Percentiles rank a stretch among this genome's conserved stretches.
phyloP scores from a whole-genome alignment of 2,888 invertebrate species.

The Phorcus lineatus region DNA sequence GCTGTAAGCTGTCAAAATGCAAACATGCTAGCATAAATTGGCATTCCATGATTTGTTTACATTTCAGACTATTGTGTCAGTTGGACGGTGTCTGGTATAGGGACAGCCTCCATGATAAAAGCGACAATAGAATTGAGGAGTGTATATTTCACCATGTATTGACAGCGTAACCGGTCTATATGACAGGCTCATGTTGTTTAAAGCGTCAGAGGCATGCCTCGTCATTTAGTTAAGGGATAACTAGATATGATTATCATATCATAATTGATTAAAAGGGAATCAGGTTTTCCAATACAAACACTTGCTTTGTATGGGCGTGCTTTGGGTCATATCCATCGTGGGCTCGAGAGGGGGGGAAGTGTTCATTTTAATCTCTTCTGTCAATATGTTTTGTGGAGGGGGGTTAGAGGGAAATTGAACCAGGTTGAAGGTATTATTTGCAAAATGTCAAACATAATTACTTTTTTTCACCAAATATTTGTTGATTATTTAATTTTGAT shows the following conservation, averaged over 20 bases:
- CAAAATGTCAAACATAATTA: too few species aligned
- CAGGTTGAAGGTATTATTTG: too few species aligned
- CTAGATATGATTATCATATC: conserved; percentile 25
- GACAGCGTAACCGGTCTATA: background rate
- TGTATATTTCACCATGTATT: conserved; percentile 12
- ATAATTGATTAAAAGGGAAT: conserved; percentile 26
- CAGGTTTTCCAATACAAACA: conserved; percentile 21
- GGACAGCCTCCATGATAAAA: background rate
- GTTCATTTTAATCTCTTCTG: conserved; percentile 11
- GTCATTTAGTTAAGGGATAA: conserved; percentile 17
- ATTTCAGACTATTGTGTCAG: conserved; percentile 7
- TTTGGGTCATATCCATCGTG: conserved; percentile 15
- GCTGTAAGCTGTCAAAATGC: conserved; percentile 21
- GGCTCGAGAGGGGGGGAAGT: background rate
- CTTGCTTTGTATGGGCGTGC: conserved; percentile 13
- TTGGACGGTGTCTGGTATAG: background rate
- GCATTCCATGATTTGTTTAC: conserved; percentile 7
- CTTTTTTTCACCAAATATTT: too few species aligned
- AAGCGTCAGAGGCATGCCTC: background rate
- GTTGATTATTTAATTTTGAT: too few species aligned
- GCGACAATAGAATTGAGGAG: background rate
- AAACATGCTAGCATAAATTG: conserved; percentile 13
- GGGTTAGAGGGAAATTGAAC: background rate
- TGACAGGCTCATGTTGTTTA: background rate
- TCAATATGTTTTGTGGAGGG: background rate